Conservation (phyloP, 2,113 vertebrate genomes). For the Tachycineta bicolor region DNA sequence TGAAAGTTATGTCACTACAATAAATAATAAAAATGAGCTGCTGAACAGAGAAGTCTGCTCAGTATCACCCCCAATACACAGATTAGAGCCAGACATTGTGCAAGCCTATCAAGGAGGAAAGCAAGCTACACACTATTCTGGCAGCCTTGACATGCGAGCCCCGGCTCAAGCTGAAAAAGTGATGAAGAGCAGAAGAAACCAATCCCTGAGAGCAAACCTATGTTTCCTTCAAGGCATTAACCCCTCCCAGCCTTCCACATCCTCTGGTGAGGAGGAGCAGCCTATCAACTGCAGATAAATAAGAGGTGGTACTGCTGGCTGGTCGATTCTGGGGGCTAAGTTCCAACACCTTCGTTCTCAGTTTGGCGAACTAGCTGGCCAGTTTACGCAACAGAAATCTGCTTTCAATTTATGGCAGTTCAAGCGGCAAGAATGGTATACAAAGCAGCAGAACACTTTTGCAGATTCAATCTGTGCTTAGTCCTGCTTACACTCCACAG, state of each 20-base stretch:
- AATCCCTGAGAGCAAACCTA: not conserved
- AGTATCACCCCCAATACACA: not conserved
- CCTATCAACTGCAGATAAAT: not conserved
- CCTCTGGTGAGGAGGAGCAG: not conserved
- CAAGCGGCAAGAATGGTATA: not conserved
- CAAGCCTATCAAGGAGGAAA: not conserved
- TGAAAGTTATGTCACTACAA: not conserved
- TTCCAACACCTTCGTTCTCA: not conserved
- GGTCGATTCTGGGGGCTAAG: not conserved
- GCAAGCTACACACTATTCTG: not conserved
- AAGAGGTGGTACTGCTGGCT: not conserved
- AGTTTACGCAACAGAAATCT: slow-evolving; percentile 23
- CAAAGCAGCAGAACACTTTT: not conserved
- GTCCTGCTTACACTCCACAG: not conserved
- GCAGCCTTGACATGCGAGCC: accelerated
- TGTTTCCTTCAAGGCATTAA: not conserved
- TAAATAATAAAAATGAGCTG: not conserved
- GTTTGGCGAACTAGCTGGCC: not conserved
- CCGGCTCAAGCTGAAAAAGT: not conserved
- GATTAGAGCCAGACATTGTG: not conserved
- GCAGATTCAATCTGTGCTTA: not conserved
- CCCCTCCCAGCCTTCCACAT: not conserved
- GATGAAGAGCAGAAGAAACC: not conserved
- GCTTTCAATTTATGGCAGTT: slow-evolving; percentile 46
- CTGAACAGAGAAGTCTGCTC: not conserved